phyloP scores from a whole-genome alignment of 23 tunicate species.

The Ascidia mentula region DNA sequence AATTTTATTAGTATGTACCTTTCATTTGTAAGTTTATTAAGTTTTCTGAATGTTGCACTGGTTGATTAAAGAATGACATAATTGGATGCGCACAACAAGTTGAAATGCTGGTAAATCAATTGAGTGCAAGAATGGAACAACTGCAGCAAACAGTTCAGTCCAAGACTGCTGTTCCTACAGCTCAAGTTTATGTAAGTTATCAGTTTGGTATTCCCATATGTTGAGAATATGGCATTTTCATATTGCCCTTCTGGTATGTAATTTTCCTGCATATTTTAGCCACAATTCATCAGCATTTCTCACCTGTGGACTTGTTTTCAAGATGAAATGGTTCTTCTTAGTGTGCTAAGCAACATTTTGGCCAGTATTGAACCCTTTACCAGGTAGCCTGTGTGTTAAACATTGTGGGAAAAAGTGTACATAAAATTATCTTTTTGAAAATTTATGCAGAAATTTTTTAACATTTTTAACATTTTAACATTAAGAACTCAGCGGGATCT shows the following conservation, averaged over 20 bases:
- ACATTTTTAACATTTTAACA: background rate
- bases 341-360: constrained; percentile 89
- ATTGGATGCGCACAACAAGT: constrained; percentile 97
- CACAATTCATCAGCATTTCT: constrained; percentile 93
- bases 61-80: constrained; percentile 60
- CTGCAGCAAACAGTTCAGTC: constrained; percentile 95
- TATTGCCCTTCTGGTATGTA: background rate
- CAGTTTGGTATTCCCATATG: background rate
- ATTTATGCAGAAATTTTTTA: too few species aligned
- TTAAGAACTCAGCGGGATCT: constrained; percentile 73
- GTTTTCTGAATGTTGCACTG: background rate
- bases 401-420: too few species aligned
- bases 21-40: too few species aligned
- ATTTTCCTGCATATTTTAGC: constrained; percentile 26
- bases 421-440: too few species aligned
- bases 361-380: constrained; percentile 93
- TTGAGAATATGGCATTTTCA: background rate
- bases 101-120: constrained; percentile 81
- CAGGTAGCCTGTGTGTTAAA: constrained; percentile 21
- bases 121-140: constrained; percentile 83
- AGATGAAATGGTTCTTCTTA: constrained; percentile 97
- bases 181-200: constrained; percentile 87
- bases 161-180: constrained; percentile 98
- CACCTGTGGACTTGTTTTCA: constrained; percentile 97
- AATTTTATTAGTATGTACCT: constrained; percentile 69